Conservation (phyloP, 2,888 invertebrate species). For the Drosophila buzzatii region DNA sequence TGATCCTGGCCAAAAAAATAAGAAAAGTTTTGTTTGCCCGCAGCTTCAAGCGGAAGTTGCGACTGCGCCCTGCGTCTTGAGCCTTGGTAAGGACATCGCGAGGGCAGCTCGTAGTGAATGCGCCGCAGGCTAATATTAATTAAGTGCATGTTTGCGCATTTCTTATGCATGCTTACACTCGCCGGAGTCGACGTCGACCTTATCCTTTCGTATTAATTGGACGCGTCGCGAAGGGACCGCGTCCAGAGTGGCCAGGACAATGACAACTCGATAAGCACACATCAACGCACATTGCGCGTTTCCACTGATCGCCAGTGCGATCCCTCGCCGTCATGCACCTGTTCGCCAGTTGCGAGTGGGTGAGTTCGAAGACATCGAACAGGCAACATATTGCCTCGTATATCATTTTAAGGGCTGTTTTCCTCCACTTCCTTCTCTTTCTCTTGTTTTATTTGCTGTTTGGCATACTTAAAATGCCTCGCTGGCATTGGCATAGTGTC, state of each 20-base stretch:
- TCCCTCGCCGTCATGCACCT: slow-evolving; percentile 66
- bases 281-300: slow-evolving; percentile 76
- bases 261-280: slow-evolving; percentile 83
- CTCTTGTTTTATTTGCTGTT: not conserved
- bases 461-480: slow-evolving; percentile 39
- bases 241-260: slow-evolving; percentile 59
- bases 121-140: slow-evolving; percentile 72
- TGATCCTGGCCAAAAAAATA: slow-evolving; percentile 29
- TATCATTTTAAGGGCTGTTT: slow-evolving; percentile 71
- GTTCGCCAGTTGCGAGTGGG: slow-evolving; percentile 65
- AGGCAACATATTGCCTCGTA: slow-evolving; percentile 45
- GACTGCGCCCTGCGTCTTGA: slow-evolving; percentile 10
- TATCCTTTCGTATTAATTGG: slow-evolving; percentile 70
- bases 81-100: slow-evolving; percentile 38
- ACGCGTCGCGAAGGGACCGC: slow-evolving; percentile 35
- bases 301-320: slow-evolving; percentile 33
- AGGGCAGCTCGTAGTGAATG: slow-evolving; percentile 31
- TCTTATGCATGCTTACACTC: slow-evolving; percentile 38
- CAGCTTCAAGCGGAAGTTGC: slow-evolving; percentile 58
- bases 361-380: slow-evolving; percentile 45
- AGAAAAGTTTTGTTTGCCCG: slow-evolving; percentile 23
- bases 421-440: not conserved
- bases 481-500: slow-evolving; percentile 48
- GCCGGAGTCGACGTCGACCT: slow-evolving; percentile 23
- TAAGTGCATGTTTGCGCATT: slow-evolving; percentile 72